Base-by-base conservation (phyloP, 2,888 invertebrate genomes). In the Eudasyphora cyanicolor region DNA sequence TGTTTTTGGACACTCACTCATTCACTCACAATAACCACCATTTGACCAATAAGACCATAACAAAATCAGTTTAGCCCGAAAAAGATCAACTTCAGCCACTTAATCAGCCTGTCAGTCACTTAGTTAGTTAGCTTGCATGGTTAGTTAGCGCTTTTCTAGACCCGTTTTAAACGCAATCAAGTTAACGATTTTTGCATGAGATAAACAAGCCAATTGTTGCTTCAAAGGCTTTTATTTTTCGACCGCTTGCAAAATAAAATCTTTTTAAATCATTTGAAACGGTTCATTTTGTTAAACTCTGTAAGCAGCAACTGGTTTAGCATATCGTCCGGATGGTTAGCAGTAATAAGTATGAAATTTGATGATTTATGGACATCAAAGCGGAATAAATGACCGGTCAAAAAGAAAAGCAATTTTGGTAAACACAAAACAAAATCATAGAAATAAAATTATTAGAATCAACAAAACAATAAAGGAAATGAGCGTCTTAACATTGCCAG, bases 61-160 rank as follows among this genome's bases (percentile, higher is more conserved):
- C 60, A 29, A 60, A 60, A n/a, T 60, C n/a, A 60, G 14, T 60
- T 60, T 60, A 60, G 60, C 60, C 29, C n/a, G 19, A 49, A 60
- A 57, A 60, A 60, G 17, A 29, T n/a, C n/a, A 54, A 54, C n/a
- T 21, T 27, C 10, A 6, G 27, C 57, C 57, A 57, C 21, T 24
- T 14, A 57, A 24, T 24, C n/a, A 60, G 32, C 27, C 29, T 27
- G 60, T 14, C 60, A 27, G 60, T 7, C 60, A 29, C 45, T 45
- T 45, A 45, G 45, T 4, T n/a, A 45, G n/a, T n/a, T 45, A n/a
- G 45, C 7, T 45, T 45, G 38, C 2, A 4, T 38, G 12, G 38
- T 7, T 12, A 12, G 14, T 45, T 45, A 45, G n/a, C 14, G n/a
- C 45, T n/a, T 45, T 29, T 60, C 12, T 14, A 60, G 29, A 60